These are phyloP conservation scores for Gymnogyps californianus DNA, from an alignment of 2,113 vertebrate species.

Conservation along the genomic window DNA sequence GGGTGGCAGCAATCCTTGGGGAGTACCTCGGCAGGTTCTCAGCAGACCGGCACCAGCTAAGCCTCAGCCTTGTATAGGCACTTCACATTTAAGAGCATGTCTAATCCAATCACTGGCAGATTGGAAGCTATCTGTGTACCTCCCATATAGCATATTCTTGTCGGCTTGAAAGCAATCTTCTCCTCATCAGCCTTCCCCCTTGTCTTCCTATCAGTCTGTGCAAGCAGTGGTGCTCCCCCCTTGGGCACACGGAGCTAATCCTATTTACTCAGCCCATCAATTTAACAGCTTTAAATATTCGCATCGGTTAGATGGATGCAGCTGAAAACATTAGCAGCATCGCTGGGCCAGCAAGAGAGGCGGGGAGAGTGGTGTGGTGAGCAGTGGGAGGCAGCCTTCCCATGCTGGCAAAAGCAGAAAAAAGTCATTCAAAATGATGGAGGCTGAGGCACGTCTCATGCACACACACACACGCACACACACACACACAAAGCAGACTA, in stretches of 20 bases:
- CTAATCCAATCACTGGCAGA: slow-evolving; percentile 81
- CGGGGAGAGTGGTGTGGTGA: not conserved
- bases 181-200: slow-evolving; percentile 61
- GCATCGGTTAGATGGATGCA: slow-evolving; percentile 65
- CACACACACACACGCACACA: too few species aligned
- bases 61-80: slow-evolving; percentile 68
- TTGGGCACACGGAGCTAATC: slow-evolving; percentile 75
- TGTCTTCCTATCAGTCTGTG: slow-evolving; percentile 65
- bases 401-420: slow-evolving; percentile 36
- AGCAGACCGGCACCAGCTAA: slow-evolving; percentile 63
- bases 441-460: not conserved
- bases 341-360: not conserved
- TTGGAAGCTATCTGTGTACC: slow-evolving; percentile 77
- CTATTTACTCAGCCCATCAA: slow-evolving; percentile 78
- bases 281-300: slow-evolving; percentile 86
- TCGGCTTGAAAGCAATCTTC: slow-evolving; percentile 56
- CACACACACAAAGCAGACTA: not conserved
- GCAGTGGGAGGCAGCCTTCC: slow-evolving; percentile 27
- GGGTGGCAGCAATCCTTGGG: slow-evolving; percentile 55
- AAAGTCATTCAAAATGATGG: not conserved
- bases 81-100: slow-evolving; percentile 78
- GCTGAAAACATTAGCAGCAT: slow-evolving; percentile 32
- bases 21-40: slow-evolving; percentile 67
- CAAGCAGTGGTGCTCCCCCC: slow-evolving; percentile 59
- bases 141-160: slow-evolving; percentile 77